Conservation (phyloP, 2,797 vertebrate genomes). For the Cheirogaleus major region DNA sequence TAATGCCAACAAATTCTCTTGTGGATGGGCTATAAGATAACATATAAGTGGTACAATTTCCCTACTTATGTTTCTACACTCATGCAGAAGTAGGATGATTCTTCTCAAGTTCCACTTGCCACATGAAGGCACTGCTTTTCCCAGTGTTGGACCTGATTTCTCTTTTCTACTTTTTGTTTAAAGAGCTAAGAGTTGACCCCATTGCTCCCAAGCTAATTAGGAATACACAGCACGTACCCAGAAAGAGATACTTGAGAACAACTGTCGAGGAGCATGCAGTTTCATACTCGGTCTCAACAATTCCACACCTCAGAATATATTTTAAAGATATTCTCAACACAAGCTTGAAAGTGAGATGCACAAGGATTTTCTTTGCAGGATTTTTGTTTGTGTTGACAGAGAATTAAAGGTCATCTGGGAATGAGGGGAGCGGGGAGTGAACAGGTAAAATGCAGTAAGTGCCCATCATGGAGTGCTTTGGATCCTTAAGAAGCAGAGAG, state of each 20-base stretch:
- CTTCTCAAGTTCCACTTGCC: background rate
- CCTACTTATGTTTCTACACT: background rate
- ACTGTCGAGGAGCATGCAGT: background rate
- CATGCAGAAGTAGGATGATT: background rate
- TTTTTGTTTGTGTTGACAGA: background rate
- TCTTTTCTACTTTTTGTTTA: background rate
- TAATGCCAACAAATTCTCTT: slow-evolving; percentile 17
- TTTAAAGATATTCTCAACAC: background rate
- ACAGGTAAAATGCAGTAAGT: background rate
- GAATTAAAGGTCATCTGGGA: background rate
- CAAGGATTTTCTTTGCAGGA: background rate
- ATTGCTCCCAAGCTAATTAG: background rate
- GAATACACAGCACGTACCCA: background rate
- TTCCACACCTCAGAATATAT: background rate
- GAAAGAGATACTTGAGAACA: slow-evolving; percentile 9
- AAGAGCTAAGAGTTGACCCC: background rate
- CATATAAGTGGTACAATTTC: background rate
- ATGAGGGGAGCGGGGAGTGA: background rate
- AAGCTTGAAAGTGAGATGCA: background rate
- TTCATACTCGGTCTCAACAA: background rate
- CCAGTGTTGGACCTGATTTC: background rate
- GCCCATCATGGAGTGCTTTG: background rate
- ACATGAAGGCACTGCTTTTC: background rate
- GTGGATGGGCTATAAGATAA: slow-evolving; percentile 3
- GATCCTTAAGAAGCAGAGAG: background rate